Conservation (phyloP, 2,888 invertebrate genomes). For the Ctena decussata region DNA sequence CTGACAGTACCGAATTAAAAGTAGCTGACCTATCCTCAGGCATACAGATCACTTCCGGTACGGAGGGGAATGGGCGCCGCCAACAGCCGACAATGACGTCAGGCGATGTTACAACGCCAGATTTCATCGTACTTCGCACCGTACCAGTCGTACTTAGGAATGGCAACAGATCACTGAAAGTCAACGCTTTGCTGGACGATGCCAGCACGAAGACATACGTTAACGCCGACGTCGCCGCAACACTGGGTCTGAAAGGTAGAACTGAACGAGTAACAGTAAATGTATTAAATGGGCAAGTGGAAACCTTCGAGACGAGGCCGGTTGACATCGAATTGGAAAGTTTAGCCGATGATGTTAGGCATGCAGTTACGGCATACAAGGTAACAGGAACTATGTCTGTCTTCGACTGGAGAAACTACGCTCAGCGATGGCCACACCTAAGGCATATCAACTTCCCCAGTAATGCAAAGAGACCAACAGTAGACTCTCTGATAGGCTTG, state of each 20-base stretch:
- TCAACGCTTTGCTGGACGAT: constrained; percentile 61
- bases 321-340: constrained; percentile 35
- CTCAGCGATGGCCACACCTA: constrained; percentile 42
- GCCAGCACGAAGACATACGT: constrained; percentile 56
- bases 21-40: background rate
- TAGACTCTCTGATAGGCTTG: constrained; percentile 53
- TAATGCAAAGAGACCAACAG: background rate
- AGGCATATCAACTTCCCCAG: constrained; percentile 49
- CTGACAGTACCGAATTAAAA: background rate
- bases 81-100: constrained; percentile 3
- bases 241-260: constrained; percentile 26
- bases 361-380: constrained; percentile 19
- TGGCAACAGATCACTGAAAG: constrained; percentile 15
- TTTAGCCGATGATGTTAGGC: constrained; percentile 16
- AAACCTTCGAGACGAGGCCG: constrained; percentile 32
- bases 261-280: constrained; percentile 12
- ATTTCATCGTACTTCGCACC: constrained; percentile 43
- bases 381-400: constrained; percentile 45
- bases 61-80: background rate
- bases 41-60: background rate
- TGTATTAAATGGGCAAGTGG: constrained; percentile 36
- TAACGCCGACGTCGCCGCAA: constrained; percentile 40
- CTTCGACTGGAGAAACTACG: constrained; percentile 41
- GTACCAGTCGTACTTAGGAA: constrained; percentile 47
- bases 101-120: background rate